These are phyloP conservation scores for Malurus splendens DNA, from an alignment of 2,797 vertebrate genomes.

Conservation along the genomic window DNA sequence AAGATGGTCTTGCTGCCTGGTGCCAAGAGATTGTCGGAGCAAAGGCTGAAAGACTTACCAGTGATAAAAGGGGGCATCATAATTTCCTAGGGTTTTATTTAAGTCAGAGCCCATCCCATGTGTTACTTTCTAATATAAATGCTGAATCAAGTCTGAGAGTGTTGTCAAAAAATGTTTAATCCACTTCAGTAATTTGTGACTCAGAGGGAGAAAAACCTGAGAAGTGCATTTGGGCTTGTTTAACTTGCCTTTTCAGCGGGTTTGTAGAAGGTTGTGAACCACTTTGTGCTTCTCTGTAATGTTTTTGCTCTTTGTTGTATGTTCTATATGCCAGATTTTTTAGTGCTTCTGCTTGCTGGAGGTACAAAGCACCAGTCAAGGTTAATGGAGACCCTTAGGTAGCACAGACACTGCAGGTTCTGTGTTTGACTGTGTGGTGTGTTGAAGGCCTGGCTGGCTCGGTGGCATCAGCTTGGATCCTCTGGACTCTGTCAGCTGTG, in stretches of 20 bases:
- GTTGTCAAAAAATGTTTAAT: background rate
- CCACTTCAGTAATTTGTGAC: background rate
- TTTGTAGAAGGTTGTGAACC: background rate
- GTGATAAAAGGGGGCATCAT: background rate
- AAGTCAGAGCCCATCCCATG: background rate
- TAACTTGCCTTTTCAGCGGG: background rate
- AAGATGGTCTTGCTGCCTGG: background rate
- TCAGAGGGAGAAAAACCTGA: background rate
- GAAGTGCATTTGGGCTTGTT: background rate
- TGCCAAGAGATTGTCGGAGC: background rate
- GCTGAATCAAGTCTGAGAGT: background rate
- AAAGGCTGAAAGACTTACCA: background rate
- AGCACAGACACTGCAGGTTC: accelerated
- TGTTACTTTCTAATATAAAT: background rate
- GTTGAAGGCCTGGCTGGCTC: background rate
- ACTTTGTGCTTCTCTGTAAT: background rate
- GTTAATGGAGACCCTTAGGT: background rate
- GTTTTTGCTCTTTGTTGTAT: background rate
- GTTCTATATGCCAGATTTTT: background rate
- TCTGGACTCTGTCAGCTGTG: background rate
- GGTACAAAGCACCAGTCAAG: background rate
- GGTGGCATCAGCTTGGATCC: background rate
- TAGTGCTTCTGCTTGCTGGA: background rate
- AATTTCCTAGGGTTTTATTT: background rate
- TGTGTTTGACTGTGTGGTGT: background rate